Evolutionary conservation across 2,113 vertebrate genomes (phyloP), one percentile per base, ranked within the genome.

Genomic region (Bucco capensis): DNA sequence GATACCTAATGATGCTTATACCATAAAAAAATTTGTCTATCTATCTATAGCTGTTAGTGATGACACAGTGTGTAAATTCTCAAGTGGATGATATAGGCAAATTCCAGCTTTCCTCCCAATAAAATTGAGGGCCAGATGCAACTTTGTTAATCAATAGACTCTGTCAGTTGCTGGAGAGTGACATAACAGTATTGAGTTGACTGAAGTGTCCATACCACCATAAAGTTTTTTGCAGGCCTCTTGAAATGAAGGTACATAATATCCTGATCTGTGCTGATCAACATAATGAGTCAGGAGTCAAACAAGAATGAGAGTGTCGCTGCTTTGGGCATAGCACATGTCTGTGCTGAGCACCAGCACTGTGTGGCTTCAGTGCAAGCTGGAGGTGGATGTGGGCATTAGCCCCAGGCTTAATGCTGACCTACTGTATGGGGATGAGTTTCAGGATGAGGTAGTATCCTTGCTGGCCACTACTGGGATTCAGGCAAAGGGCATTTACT

Each of bases 371-470:
- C 31, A 31, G 46, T 5, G 0, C 0, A 2, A 53, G 51, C 25
- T 42, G 83, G 37, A 51, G 40, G 28, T 7, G 0, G 0, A 5
- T 8, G 35, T 3, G 56, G 67, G 31, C 6, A 2, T 40, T 2
- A 58, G 27, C 24, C 28, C 25, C 0, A 2, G 12, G 17, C 3
- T 21, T 14, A 8, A 40, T 2, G 14, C 51, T 81, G 65, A 19
- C 18, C 47, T 73, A 35, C 25, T 44, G 46, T 1, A 3, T 31
- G 25, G 44, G 57, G 40, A 8, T 28, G 57, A 58, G n/a, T 10
- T 62, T 11, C 37, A 49, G 62, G 37, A 37, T 8, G 51, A 28
- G 38, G 1, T 0, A 23, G 19, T 2, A 57, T 23, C 47, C 75
- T 83, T n/a, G 49, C 42, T 89, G 77, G 72, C 12, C 30, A 14